Base-by-base conservation (phyloP, 2,888 invertebrate genomes). In the Bhutanitis thaidina region DNA sequence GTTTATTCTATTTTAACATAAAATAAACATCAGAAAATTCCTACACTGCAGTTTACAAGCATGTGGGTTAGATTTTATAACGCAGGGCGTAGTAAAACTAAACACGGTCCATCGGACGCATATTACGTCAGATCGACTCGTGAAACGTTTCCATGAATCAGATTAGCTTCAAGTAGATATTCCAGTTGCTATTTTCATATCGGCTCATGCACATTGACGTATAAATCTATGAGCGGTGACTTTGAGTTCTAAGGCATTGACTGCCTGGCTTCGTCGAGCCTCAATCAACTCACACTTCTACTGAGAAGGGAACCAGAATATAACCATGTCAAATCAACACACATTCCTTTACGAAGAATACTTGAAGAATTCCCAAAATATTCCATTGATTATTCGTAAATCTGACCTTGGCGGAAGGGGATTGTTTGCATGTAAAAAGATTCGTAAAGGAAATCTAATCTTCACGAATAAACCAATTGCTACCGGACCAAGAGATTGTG, bases 351-450 rank as follows among this genome's bases (percentile, higher is more conserved):
- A 25, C 8, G 30, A 12, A 9, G 1, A 9, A 14, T 41, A 12
- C 37, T 8, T 7, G 7, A 20, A 65, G 14, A 29, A 48, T 29
- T 30, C 39, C 37, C 52, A 57, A 27, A 61, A 56, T 8, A 14
- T 46, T 27, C 16, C 41, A n/a, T 94, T 94, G 93, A 79, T 71
- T 38, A 85, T 95, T 43, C 84, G 79, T 55, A 69, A 80, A 58
- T 94, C 94, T 0, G 62, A 71, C 10, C 71, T 93, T 10, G 91
- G 93, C 16, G 95, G 95, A 13, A 91, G 94, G 57, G 95, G 95
- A 20, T 64, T 95, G 14, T 93, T 94, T 61, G 93, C 95, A 25
- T 84, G 80, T 1, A 81, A 91, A 49, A 87, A 91, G 59, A 93
- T 95, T 41, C 76, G 84, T 53, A 77, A 80, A 46, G 94, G 94